Evolutionary conservation across 2,888 invertebrate species (phyloP).

Genomic region (Scaptomyza parva): DNA sequence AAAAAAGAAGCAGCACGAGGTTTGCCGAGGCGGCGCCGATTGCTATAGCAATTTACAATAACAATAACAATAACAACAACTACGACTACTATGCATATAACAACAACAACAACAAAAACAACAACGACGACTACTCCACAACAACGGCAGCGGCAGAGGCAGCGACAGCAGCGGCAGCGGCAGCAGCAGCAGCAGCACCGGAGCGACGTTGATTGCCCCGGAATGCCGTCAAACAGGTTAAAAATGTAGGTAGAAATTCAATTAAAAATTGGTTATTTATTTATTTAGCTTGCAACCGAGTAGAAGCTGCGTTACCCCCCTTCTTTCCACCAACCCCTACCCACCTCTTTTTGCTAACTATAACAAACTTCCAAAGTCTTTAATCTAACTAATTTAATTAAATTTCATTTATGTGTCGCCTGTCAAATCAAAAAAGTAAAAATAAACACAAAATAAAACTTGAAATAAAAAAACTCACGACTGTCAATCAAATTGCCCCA

Average conservation of each 20-base stretch:
- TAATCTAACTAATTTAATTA: constrained; percentile 73
- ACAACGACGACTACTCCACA: constrained; percentile 68
- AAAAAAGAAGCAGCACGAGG: constrained; percentile 72
- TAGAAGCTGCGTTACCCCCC: constrained; percentile 12
- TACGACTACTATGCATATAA: constrained; percentile 62
- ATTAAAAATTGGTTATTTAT: constrained; percentile 83
- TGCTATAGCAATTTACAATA: constrained; percentile 74
- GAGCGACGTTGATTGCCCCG: constrained; percentile 81
- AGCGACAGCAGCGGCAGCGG: constrained; percentile 9
- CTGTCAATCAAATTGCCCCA: constrained; percentile 70
- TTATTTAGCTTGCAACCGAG: constrained; percentile 77
- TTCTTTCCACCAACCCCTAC: background rate
- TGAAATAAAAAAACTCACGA: constrained; percentile 57
- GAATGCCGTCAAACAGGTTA: constrained; percentile 84
- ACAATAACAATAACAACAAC: constrained; percentile 50
- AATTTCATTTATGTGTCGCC: constrained; percentile 68
- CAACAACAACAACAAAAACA: constrained; percentile 50
- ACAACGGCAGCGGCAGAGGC: background rate
- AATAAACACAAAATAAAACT: constrained; percentile 34
- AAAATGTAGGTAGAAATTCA: constrained; percentile 83
- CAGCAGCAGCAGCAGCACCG: constrained; percentile 40
- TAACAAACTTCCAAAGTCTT: constrained; percentile 25
- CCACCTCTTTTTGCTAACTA: background rate
- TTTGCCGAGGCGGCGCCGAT: constrained; percentile 73
- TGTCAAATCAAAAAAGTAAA: constrained; percentile 50